phyloP scores from a whole-genome alignment of 2,113 vertebrate species.

The Vombatus ursinus region DNA sequence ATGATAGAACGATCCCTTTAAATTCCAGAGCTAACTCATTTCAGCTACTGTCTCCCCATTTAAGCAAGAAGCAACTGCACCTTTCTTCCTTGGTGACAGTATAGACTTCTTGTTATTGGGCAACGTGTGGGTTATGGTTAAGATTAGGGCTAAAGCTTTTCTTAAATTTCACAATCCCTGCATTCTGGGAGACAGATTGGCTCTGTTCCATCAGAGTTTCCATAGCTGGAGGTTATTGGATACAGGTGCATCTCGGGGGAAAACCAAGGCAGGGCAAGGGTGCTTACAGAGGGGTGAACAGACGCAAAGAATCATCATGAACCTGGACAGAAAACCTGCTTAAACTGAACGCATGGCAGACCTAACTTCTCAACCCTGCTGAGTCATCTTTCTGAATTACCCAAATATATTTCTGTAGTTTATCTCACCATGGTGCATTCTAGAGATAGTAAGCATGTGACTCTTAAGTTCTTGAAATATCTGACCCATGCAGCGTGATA shows the following conservation, averaged over 20 bases:
- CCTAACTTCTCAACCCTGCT: neutral
- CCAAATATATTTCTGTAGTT: fast-evolving
- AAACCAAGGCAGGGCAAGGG: neutral
- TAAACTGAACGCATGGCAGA: neutral
- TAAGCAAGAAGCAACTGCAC: neutral
- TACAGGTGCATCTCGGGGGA: neutral
- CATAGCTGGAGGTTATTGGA: neutral
- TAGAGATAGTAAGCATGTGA: neutral
- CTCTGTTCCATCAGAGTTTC: neutral
- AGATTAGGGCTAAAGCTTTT: neutral
- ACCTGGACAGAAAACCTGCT: conserved; percentile 5
- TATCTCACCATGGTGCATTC: neutral
- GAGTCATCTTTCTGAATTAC: neutral
- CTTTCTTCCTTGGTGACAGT: neutral
- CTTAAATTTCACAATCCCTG: neutral
- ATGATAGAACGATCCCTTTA: neutral
- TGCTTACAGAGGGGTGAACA: neutral
- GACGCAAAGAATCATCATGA: neutral
- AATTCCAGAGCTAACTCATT: neutral
- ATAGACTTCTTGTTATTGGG: neutral
- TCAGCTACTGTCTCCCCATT: neutral
- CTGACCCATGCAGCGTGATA: neutral
- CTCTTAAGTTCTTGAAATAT: fast-evolving
- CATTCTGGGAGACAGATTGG: neutral
- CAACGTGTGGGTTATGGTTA: neutral